Conservation (phyloP, 2,113 vertebrate species). For the Uropsilus gracilis region DNA sequence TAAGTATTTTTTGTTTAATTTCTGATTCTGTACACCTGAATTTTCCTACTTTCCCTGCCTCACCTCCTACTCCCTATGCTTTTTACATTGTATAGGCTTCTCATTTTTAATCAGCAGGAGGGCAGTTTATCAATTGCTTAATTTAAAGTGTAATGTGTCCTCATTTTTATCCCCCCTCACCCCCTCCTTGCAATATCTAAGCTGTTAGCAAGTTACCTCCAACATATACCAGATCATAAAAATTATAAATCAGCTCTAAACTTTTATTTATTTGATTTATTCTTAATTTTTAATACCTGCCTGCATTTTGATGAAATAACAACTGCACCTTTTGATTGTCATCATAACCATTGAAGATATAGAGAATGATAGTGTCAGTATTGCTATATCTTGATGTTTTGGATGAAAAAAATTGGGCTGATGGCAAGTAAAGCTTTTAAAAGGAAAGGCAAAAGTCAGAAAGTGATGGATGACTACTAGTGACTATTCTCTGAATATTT, state of each 20-base stretch:
- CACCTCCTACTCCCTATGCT: background rate
- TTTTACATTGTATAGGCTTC: background rate
- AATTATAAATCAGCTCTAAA: background rate
- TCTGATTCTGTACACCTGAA: background rate
- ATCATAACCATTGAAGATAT: background rate
- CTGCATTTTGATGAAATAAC: conserved; percentile 3
- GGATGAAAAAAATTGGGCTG: background rate
- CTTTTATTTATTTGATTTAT: background rate
- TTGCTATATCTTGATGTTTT: background rate
- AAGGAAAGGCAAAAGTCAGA: background rate
- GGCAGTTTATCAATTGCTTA: background rate
- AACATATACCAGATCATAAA: background rate
- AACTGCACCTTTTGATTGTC: background rate
- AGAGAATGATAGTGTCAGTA: background rate
- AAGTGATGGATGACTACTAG: background rate
- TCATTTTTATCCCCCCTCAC: background rate
- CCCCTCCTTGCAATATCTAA: background rate
- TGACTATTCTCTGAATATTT: background rate
- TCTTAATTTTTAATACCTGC: background rate
- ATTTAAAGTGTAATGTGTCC: background rate
- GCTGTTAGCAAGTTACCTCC: background rate
- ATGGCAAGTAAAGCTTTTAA: background rate
- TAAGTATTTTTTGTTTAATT: background rate
- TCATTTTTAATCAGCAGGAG: background rate
- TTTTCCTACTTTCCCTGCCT: background rate